Evolutionary conservation across 1,140 invertebrate genomes (phyloP).

Genomic region (Tetramorium parvispinum): DNA sequence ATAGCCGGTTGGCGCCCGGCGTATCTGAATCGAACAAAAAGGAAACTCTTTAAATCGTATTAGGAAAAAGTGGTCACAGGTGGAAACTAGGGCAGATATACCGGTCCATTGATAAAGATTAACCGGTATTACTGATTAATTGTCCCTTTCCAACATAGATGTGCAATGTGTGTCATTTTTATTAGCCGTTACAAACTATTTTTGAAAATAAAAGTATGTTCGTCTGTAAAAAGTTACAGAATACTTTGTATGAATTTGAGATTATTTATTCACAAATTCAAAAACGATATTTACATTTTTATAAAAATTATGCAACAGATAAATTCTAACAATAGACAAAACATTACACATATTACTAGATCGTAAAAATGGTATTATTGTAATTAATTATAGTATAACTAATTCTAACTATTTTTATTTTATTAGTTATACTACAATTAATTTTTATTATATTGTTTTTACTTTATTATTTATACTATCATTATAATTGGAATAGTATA

Average conservation of each 20-base stretch:
- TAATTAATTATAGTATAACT: no score
- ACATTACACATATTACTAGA: neutral
- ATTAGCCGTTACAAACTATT: neutral
- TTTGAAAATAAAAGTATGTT: neutral
- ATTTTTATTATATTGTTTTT: no score
- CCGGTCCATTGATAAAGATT: neutral
- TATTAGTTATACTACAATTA: no score
- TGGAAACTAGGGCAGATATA: constrained; percentile 4
- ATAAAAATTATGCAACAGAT: neutral
- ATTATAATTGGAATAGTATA: neutral
- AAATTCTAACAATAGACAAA: neutral
- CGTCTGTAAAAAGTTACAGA: neutral
- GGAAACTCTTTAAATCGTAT: neutral
- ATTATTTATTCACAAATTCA: neutral
- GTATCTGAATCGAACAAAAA: constrained; percentile 25
- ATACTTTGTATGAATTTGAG: neutral
- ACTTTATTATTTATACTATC: neutral
- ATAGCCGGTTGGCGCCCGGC: constrained; percentile 2
- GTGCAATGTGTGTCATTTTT: neutral
- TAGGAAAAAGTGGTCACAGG: neutral
- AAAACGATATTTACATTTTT: neutral
- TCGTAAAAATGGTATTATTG: neutral
- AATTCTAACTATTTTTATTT: no score
- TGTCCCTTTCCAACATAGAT: neutral
- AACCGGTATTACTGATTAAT: neutral